Evolutionary conservation across 2,797 vertebrate genomes (phyloP).

Genomic region (Onychomys arenicola): DNA sequence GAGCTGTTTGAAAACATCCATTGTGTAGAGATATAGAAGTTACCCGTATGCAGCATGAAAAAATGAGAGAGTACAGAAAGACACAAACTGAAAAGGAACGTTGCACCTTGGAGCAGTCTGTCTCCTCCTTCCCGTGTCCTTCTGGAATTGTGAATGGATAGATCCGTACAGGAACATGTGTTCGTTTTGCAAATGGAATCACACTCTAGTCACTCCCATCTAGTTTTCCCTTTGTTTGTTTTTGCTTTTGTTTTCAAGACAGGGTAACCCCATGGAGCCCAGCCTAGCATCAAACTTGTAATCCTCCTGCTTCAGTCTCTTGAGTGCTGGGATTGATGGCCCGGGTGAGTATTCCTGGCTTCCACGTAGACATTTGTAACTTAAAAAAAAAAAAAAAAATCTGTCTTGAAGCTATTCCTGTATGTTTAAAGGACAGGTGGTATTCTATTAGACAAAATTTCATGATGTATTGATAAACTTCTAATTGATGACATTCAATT

Average conservation of each 20-base stretch:
- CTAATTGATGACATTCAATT: background rate
- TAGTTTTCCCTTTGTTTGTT: background rate
- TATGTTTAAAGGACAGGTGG: background rate
- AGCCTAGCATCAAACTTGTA: background rate
- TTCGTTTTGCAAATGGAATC: slow-evolving; percentile 7
- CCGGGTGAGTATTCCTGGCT: too few species aligned
- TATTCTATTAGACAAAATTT: background rate
- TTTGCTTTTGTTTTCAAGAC: background rate
- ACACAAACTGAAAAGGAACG: background rate
- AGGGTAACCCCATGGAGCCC: background rate
- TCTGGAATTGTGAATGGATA: background rate
- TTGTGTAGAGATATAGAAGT: background rate
- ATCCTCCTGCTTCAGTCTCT: background rate
- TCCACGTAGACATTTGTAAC: too few species aligned
- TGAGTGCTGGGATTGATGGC: too few species aligned
- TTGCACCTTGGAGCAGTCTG: background rate
- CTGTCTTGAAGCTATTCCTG: background rate
- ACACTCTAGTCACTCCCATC: background rate
- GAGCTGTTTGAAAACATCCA: slow-evolving; percentile 1
- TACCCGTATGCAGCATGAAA: background rate
- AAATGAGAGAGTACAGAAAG: background rate
- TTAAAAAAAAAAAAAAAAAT: too few species aligned
- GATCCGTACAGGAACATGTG: background rate
- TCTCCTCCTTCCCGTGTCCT: background rate
- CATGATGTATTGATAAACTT: background rate